Base-by-base conservation (phyloP, 2,113 vertebrate genomes). In the Pituophis catenifer region DNA sequence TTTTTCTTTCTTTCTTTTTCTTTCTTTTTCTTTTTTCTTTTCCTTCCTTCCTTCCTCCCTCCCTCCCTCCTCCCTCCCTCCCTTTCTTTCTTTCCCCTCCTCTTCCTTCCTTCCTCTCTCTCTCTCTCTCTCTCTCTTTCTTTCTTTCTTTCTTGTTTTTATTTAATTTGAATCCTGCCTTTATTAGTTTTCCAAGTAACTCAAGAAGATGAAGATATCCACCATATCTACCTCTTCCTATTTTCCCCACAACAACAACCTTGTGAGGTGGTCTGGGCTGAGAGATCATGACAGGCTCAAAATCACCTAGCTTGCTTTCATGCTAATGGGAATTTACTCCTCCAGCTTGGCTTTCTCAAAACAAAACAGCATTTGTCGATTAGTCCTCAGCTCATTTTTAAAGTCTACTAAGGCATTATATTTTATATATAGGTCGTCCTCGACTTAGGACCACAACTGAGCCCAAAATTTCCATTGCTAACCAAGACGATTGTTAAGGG, bases 1-100 rank as follows among this genome's bases (percentile, higher is more conserved):
- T 0, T 5, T 2, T 23, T 23, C 2, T 0, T 23, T 2, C 1
- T 24, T 1, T 0, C 2, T 24, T 8, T 24, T 7, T 8, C 2
- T 9, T 6, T 10, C 0, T 59, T 8, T 23, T 59, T 24, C 9
- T 23, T 59, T 8, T 23, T 26, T 62, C 0, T 10, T 24, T 58
- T 8, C 5, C 8, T 59, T 3, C 9, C 26, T 9, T 3, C 24
- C 24, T 10, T 26, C 1, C 3, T 21, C 10, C 23, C 1, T 21
- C 10, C n/a, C n/a, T n/a, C n/a, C n/a, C n/a, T n/a, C 52, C 8
- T 53, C 24, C 9, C 0, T 26, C 3, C 8, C 8, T n/a, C n/a
- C n/a, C n/a, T 23, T 59, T 9, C 9, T 24, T 59, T 8, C 24
- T 24, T 26, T 62, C 1, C 9, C 10, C 11, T 11, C 8, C 8